Conservation (phyloP, 2,113 vertebrate genomes). For the Beaufortia kweichowensis region DNA sequence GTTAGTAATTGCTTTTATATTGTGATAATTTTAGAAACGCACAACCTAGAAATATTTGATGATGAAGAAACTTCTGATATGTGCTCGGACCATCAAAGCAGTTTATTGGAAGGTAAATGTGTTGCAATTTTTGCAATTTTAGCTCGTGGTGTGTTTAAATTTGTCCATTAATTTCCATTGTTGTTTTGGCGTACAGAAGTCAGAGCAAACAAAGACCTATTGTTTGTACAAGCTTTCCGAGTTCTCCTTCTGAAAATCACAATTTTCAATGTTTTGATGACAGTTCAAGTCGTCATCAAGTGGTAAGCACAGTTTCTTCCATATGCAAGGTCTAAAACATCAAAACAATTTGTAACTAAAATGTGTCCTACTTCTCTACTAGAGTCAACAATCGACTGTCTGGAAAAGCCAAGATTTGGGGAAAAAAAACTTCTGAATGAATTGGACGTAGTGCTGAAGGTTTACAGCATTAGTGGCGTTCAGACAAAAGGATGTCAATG, state of each 20-base stretch:
- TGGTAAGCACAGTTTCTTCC: constrained; percentile 62
- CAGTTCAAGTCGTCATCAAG: constrained; percentile 64
- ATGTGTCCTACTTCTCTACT: not conserved
- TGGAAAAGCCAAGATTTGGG: no score
- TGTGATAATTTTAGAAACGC: constrained; percentile 50
- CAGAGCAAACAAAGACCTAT: constrained; percentile 56
- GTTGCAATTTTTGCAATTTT: not conserved
- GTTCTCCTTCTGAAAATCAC: constrained; percentile 70
- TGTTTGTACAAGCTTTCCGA: constrained; percentile 63
- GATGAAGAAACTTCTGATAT: constrained; percentile 12
- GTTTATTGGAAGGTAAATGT: constrained; percentile 38
- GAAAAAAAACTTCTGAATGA: not conserved
- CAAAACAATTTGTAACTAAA: not conserved
- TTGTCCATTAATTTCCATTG: not conserved
- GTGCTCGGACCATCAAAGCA: constrained; percentile 49
- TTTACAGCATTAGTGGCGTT: not conserved
- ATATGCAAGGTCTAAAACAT: not conserved
- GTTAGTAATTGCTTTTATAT: not conserved
- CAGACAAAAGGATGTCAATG: not conserved
- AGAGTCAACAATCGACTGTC: constrained; percentile 2
- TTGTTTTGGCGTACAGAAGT: no score
- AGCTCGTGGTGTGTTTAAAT: not conserved
- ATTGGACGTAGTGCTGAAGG: not conserved
- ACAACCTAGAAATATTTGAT: constrained; percentile 45
- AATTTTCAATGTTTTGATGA: constrained; percentile 71